These are phyloP conservation scores for Epinotia nisella DNA, from an alignment of 2,888 invertebrate species.

Conservation along the genomic window DNA sequence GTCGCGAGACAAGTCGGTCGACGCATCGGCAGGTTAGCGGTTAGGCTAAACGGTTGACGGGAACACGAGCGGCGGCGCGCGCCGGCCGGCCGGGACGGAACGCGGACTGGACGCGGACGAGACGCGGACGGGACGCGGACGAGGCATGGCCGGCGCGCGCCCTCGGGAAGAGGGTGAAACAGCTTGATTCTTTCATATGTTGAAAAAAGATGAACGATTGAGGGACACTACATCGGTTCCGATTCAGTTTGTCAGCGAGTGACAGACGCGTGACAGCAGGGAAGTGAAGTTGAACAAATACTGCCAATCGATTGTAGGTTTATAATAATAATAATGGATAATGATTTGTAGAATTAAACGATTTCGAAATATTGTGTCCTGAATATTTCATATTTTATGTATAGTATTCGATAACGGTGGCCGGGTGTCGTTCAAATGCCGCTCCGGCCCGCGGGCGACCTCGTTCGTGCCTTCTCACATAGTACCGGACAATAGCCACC, in stretches of 20 bases:
- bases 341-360: conserved; percentile 79
- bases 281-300: conserved; percentile 72
- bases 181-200: conserved; percentile 24
- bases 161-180: conserved; percentile 22
- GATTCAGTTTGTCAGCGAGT: conserved; percentile 15
- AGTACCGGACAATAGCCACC: conserved; percentile 4
- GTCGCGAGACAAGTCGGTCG: conserved; percentile 38
- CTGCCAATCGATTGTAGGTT: conserved; percentile 84
- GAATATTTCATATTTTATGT: conserved; percentile 77
- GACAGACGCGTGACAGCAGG: conserved; percentile 52
- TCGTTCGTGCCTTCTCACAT: conserved; percentile 31
- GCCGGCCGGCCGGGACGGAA: conserved; percentile 40
- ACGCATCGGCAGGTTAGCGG: conserved; percentile 50
- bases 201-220: conserved; percentile 3
- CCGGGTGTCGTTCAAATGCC: conserved; percentile 55
- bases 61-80: conserved; percentile 60
- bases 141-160: conserved; percentile 3
- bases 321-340: conserved; percentile 72
- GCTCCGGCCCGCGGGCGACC: not conserved
- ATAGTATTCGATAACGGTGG: conserved; percentile 74
- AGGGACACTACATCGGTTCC: conserved; percentile 20
- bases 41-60: conserved; percentile 79
- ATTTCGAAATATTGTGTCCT: conserved; percentile 81
- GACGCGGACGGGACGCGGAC: not conserved
- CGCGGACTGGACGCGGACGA: conserved; percentile 1